These are phyloP conservation scores for Apotomis betuletana DNA, from an alignment of 2,888 invertebrate species.

Conservation along the genomic window DNA sequence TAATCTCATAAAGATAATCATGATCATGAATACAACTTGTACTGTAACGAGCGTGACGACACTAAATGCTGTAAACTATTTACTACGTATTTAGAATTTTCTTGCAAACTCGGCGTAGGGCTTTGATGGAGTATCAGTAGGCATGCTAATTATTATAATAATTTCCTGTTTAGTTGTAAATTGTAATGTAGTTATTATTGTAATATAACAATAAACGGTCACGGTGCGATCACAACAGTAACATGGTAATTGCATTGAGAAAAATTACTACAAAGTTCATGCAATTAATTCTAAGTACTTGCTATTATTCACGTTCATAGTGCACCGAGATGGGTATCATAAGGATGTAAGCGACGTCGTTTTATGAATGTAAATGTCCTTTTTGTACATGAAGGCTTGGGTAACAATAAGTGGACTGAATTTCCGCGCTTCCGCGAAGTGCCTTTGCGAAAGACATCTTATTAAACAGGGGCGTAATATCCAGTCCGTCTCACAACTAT, in stretches of 20 bases:
- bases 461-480: not conserved
- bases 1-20: too few relatives aligned
- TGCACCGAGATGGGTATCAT: not conserved
- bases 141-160: conserved; percentile 22
- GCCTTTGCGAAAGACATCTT: conserved; percentile 23
- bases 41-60: too few relatives aligned
- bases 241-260: conserved; percentile 11
- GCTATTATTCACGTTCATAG: conserved; percentile 24
- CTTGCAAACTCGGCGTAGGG: not conserved
- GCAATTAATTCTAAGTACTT: conserved; percentile 20
- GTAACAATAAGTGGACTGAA: conserved; percentile 26
- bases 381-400: not conserved
- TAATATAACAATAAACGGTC: conserved; percentile 27
- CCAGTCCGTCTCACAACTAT: too few relatives aligned
- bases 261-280: conserved; percentile 23
- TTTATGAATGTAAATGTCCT: not conserved
- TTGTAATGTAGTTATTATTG: conserved; percentile 18
- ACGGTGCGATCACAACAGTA: conserved; percentile 12
- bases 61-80: not conserved
- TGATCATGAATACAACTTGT: too few relatives aligned
- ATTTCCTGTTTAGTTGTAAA: conserved; percentile 25
- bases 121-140: not conserved
- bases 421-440: conserved; percentile 33
- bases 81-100: not conserved
- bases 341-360: not conserved